Percentiles rank a stretch among this genome's conserved stretches.
Evolutionary conservation across 2,888 invertebrate species (phyloP).

Genomic region (Cephonodes hylas): DNA sequence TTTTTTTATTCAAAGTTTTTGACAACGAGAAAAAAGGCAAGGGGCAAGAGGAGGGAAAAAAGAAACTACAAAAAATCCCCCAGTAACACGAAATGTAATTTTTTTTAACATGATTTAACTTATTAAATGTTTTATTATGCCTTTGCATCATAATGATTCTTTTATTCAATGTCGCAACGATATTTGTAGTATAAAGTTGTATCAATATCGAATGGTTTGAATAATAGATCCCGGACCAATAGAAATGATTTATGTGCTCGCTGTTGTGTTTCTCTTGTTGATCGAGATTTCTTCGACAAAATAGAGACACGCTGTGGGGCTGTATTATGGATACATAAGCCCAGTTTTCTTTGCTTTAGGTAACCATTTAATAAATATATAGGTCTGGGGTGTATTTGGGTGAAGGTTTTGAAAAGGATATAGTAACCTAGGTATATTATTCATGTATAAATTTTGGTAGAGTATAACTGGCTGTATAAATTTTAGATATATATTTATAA

Average conservation of each 20-base stretch:
- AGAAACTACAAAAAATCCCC: neutral
- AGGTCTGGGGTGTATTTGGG: neutral
- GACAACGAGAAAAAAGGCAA: too few relatives aligned
- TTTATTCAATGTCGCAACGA: too few relatives aligned
- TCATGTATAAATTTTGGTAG: neutral
- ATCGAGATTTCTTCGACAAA: slow-evolving; percentile 38
- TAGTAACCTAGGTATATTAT: neutral
- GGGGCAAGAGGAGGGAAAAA: too few relatives aligned
- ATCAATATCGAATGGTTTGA: slow-evolving; percentile 24
- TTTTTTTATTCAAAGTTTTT: too few relatives aligned
- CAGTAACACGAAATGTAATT: too few relatives aligned
- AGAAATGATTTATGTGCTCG: slow-evolving; percentile 57
- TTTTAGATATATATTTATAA: too few relatives aligned
- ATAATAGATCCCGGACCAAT: slow-evolving; percentile 31
- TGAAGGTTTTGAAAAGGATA: neutral
- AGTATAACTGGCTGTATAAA: too few relatives aligned
- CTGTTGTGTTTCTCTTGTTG: slow-evolving; percentile 36
- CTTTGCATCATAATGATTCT: too few relatives aligned
- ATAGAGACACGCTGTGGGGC: slow-evolving; percentile 32
- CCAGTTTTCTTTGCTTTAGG: slow-evolving; percentile 14
- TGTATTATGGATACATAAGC: slow-evolving; percentile 10
- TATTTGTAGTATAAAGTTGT: too few relatives aligned
- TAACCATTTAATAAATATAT: slow-evolving; percentile 36
- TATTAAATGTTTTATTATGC: too few relatives aligned
- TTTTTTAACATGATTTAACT: too few relatives aligned